Conservation (phyloP, 2,797 vertebrate genomes). For the Typhlichthys eigenmanni region DNA sequence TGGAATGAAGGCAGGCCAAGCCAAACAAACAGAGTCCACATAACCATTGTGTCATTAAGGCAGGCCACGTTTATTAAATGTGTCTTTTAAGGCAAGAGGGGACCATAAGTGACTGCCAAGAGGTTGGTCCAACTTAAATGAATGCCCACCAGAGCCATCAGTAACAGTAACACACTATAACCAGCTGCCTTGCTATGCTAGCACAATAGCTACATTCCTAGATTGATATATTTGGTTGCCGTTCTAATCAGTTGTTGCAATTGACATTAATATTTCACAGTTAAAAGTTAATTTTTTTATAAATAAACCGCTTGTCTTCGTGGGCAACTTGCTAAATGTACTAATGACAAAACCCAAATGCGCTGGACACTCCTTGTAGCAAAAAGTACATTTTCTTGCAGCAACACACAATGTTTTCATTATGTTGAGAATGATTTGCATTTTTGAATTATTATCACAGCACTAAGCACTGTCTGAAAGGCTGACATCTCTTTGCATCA, state of each 20-base stretch:
- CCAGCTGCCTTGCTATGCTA: no score
- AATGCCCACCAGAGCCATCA: constrained; percentile 14
- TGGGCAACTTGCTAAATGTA: not conserved
- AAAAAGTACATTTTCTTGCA: not conserved
- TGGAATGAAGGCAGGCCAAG: constrained; percentile 39
- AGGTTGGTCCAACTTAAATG: constrained; percentile 41
- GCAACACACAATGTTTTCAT: not conserved
- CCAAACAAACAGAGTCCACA: constrained; percentile 40
- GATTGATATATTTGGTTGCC: constrained; percentile 23
- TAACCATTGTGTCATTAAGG: constrained; percentile 54
- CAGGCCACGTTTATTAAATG: constrained; percentile 51
- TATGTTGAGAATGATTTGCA: not conserved
- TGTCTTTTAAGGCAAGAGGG: constrained; percentile 43
- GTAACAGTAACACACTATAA: not conserved
- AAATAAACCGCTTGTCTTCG: not conserved
- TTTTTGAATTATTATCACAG: not conserved
- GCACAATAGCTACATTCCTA: no score
- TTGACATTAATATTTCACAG: not conserved
- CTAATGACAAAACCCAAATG: constrained; percentile 14
- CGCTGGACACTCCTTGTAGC: constrained; percentile 1
- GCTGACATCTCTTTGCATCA: not conserved
- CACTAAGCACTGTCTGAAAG: not conserved
- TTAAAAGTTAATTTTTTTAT: not conserved
- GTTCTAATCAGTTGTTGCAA: constrained; percentile 9
- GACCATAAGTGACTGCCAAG: constrained; percentile 27